These are phyloP conservation scores for Porites evermanni DNA, from an alignment of 92 coral and sea anemone genomes.

Conservation along the genomic window DNA sequence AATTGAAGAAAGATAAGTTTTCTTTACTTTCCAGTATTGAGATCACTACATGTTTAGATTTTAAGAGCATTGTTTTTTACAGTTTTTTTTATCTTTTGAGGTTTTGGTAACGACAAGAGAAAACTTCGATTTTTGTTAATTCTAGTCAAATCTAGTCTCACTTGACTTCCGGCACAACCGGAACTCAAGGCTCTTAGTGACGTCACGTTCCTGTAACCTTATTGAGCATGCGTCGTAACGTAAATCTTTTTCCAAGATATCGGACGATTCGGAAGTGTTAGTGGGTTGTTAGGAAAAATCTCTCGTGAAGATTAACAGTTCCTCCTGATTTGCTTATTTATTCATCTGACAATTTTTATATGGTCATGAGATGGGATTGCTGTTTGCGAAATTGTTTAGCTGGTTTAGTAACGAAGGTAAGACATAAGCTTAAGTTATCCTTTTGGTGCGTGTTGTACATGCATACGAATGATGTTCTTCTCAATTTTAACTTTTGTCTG, in stretches of 20 bases:
- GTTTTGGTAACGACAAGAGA: too few species aligned
- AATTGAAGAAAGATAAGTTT: too few species aligned
- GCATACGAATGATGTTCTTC: neutral
- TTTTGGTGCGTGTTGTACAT: neutral
- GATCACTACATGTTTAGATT: too few species aligned
- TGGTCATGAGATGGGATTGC: conserved; percentile 91
- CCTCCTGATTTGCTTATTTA: conserved; percentile 11
- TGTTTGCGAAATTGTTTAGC: conserved; percentile 93
- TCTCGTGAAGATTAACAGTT: neutral
- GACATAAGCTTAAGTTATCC: neutral
- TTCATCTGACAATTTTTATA: conserved; percentile 8
- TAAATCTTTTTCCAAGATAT: neutral
- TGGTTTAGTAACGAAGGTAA: conserved; percentile 96
- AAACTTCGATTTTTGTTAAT: too few species aligned
- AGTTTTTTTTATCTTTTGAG: too few species aligned
- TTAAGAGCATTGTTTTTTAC: too few species aligned
- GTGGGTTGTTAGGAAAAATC: too few species aligned
- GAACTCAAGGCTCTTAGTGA: neutral
- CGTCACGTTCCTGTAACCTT: conserved; percentile 23
- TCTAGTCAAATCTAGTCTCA: neutral
- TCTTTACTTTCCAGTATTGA: too few species aligned
- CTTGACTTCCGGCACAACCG: conserved; percentile 22
- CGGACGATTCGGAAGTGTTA: conserved; percentile 34
- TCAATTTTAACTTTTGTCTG: neutral
- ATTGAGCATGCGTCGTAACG: conserved; percentile 21